Evolutionary conservation across 2,797 vertebrate species (phyloP).

Genomic region (Syncerus caffer): DNA sequence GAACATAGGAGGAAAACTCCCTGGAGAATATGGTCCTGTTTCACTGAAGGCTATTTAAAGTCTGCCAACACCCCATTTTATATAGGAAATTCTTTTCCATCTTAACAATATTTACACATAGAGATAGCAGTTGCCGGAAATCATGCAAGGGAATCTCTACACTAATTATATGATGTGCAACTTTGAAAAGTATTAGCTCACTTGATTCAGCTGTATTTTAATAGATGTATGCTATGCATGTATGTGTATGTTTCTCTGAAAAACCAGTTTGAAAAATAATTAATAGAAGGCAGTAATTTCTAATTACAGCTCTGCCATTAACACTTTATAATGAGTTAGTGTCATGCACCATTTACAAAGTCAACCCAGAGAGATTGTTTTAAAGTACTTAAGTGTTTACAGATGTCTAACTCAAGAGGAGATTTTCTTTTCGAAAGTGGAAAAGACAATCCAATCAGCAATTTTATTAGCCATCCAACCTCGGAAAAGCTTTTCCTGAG

Average conservation of each 20-base stretch:
- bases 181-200: constrained; percentile 33
- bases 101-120: neutral
- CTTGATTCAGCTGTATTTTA: constrained; percentile 25
- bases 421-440: constrained; percentile 45
- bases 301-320: constrained; percentile 54
- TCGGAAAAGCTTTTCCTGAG: constrained; percentile 41
- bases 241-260: neutral
- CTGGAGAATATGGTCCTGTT: neutral
- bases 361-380: constrained; percentile 25
- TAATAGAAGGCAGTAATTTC: constrained; percentile 31
- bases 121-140: neutral
- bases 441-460: constrained; percentile 42
- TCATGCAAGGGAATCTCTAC: neutral
- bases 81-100: constrained; percentile 11
- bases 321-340: constrained; percentile 4
- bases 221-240: neutral
- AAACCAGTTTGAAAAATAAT: constrained; percentile 53
- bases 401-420: constrained; percentile 11
- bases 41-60: constrained; percentile 2
- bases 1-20: neutral
- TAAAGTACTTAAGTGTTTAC: constrained; percentile 57
- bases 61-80: neutral
- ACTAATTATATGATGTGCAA: neutral
- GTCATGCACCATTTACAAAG: constrained; percentile 59
- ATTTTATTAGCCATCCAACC: neutral